These are phyloP conservation scores for Hesperophylax magnus DNA, from an alignment of 1,140 invertebrate species.

Conservation along the genomic window DNA sequence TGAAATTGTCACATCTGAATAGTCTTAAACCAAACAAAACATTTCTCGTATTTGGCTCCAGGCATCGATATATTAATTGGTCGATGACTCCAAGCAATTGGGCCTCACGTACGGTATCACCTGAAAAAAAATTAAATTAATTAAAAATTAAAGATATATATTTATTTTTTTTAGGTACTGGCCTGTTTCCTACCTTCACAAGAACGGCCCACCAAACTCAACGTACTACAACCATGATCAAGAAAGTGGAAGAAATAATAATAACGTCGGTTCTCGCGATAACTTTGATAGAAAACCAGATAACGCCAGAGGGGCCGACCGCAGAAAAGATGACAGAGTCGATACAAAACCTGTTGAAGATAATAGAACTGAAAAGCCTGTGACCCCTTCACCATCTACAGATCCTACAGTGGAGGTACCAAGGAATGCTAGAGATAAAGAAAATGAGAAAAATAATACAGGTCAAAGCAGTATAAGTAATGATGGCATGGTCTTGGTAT, in stretches of 20 bases:
- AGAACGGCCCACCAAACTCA: slow-evolving; percentile 67
- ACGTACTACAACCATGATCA: slow-evolving; percentile 68
- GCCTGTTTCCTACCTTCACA: slow-evolving; percentile 69
- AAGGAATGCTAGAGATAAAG: slow-evolving; percentile 51
- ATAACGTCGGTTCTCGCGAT: slow-evolving; percentile 38
- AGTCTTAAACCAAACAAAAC: no score
- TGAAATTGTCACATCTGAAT: no score
- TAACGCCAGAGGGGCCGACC: slow-evolving; percentile 38
- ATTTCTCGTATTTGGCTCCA: no score
- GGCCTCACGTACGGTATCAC: no score
- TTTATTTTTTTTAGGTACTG: slow-evolving; percentile 62
- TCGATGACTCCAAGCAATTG: no score
- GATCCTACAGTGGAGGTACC: slow-evolving; percentile 23
- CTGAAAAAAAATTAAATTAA: no score
- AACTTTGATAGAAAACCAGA: slow-evolving; percentile 50
- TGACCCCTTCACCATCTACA: slow-evolving; percentile 3
- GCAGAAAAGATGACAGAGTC: slow-evolving; percentile 53
- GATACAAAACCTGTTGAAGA: slow-evolving; percentile 31
- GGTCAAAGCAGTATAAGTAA: slow-evolving; percentile 32
- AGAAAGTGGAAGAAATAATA: slow-evolving; percentile 54
- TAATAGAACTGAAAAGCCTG: slow-evolving; percentile 7
- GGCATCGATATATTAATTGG: no score
- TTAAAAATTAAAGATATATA: neutral
- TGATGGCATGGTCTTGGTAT: slow-evolving; percentile 49
- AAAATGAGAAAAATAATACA: slow-evolving; percentile 27